These are phyloP conservation scores for Orussus abietinus DNA, from an alignment of 1,140 invertebrate genomes.

Conservation along the genomic window DNA sequence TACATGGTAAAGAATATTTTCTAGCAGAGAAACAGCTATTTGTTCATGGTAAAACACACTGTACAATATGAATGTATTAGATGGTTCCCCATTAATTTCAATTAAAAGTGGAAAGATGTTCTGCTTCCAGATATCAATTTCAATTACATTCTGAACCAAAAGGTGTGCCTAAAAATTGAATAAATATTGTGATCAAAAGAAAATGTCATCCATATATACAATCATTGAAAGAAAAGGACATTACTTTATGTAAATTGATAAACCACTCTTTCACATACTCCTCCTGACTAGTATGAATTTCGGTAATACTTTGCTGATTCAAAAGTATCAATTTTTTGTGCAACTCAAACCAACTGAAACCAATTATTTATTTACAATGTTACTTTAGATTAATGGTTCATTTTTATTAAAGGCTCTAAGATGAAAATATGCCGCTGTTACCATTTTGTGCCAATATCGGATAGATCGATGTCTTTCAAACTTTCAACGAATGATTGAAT, in stretches of 20 bases:
- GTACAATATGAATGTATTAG: constrained; percentile 69
- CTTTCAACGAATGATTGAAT: constrained; percentile 52
- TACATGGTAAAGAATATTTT: constrained; percentile 70
- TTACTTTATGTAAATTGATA: constrained; percentile 62
- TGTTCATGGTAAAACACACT: constrained; percentile 72
- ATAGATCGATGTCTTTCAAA: constrained; percentile 45
- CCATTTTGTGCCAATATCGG: constrained; percentile 52
- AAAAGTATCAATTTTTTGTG: constrained; percentile 72
- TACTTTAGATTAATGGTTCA: constrained; percentile 1
- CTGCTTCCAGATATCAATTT: constrained; percentile 72
- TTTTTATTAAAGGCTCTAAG: background rate
- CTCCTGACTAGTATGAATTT: constrained; percentile 64
- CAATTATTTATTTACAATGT: constrained; percentile 6
- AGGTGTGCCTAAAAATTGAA: constrained; percentile 58
- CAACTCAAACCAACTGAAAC: constrained; percentile 68
- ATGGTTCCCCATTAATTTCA: constrained; percentile 59
- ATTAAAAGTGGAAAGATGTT: constrained; percentile 71
- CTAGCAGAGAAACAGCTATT: constrained; percentile 65
- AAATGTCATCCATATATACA: constrained; percentile 1
- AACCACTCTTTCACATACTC: constrained; percentile 71
- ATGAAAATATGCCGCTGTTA: constrained; percentile 26
- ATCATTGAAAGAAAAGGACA: constrained; percentile 5
- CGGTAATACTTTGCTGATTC: constrained; percentile 74
- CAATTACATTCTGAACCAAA: constrained; percentile 72
- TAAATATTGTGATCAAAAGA: constrained; percentile 12